These are phyloP conservation scores for Falcaria lacertinaria DNA, from an alignment of 2,888 invertebrate genomes.

Conservation along the genomic window DNA sequence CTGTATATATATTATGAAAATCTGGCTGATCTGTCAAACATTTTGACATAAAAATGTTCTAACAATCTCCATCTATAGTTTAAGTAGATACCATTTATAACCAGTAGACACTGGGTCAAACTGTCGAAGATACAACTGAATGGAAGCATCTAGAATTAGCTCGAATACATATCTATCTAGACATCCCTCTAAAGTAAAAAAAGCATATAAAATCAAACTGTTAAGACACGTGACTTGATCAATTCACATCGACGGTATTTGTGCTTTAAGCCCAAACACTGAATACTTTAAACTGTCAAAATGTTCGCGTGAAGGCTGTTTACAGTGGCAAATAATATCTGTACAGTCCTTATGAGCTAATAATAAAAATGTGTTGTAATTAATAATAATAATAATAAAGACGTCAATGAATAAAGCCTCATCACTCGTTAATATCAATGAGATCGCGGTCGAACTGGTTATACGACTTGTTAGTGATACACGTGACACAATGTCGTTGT, in stretches of 20 bases:
- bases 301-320: background rate
- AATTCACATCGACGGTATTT: background rate
- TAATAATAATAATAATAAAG: conserved; percentile 33
- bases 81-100: too few relatives aligned
- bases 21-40: too few relatives aligned
- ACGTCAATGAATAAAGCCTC: conserved; percentile 57
- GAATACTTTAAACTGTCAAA: conserved; percentile 3
- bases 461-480: background rate
- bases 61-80: too few relatives aligned
- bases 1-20: too few relatives aligned
- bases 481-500: background rate
- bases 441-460: conserved; percentile 44
- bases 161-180: background rate
- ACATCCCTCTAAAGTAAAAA: background rate
- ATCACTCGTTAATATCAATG: conserved; percentile 58
- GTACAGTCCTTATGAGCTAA: conserved; percentile 47
- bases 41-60: too few relatives aligned
- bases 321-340: conserved; percentile 17
- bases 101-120: too few relatives aligned
- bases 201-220: background rate
- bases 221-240: background rate
- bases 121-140: background rate
- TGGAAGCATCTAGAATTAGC: background rate
- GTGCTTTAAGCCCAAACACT: background rate
- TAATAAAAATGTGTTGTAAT: conserved; percentile 40